Percentiles rank a stretch among this genome's conserved stretches.
Conservation (phyloP, 2,113 vertebrate species). For the Marcusenius ussheri region DNA sequence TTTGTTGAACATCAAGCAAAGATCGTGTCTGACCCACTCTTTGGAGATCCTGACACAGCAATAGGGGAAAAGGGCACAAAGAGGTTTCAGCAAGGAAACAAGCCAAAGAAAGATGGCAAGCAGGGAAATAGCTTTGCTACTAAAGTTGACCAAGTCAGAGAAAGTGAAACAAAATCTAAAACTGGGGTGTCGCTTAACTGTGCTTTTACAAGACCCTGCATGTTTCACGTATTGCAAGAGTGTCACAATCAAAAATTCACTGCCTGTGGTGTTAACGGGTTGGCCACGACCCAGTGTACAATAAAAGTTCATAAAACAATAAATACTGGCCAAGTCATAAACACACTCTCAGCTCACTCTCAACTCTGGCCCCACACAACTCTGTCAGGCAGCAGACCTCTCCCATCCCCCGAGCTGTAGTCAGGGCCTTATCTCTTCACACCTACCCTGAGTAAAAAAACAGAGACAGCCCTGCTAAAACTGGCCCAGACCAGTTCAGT, state of each 20-base stretch:
- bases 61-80: neutral
- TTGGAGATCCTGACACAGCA: neutral
- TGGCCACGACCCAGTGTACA: too few relatives aligned
- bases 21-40: neutral
- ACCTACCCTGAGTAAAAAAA: too few relatives aligned
- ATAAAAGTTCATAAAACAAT: too few relatives aligned
- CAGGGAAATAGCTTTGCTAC: neutral
- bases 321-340: too few relatives aligned
- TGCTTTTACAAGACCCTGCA: neutral
- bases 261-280: too few relatives aligned
- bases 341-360: too few relatives aligned
- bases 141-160: neutral
- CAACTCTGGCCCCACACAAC: too few relatives aligned
- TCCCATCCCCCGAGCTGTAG: too few relatives aligned
- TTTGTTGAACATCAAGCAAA: neutral
- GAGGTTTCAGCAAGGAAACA: neutral
- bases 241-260: neutral
- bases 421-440: too few relatives aligned
- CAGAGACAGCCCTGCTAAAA: too few relatives aligned
- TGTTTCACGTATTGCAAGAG: neutral
- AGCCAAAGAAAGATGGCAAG: neutral
- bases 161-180: neutral
- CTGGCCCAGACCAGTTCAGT: too few relatives aligned
- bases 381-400: too few relatives aligned
- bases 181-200: neutral